These are phyloP conservation scores for Chloroclysta siterata DNA, from an alignment of 2,888 invertebrate species.

Conservation along the genomic window DNA sequence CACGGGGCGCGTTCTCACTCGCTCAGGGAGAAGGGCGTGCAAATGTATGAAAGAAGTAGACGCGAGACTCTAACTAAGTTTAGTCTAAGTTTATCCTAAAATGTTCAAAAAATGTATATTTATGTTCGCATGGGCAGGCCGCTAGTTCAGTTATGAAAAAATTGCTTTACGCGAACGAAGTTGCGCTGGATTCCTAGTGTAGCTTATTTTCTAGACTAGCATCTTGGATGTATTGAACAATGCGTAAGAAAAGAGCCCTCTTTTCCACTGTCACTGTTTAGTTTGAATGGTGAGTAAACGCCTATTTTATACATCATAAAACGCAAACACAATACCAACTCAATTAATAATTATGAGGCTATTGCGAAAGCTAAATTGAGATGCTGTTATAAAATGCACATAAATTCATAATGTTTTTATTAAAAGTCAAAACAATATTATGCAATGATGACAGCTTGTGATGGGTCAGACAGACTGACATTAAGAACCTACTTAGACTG, in stretches of 20 bases:
- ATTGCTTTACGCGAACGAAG: too few species aligned
- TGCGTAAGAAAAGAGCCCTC: background rate
- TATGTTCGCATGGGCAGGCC: too few species aligned
- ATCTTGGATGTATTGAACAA: too few species aligned
- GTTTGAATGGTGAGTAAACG: conserved; percentile 12
- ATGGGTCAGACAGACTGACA: conserved; percentile 14
- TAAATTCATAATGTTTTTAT: conserved; percentile 16
- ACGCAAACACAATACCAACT: conserved; percentile 16
- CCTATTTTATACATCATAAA: conserved; percentile 17
- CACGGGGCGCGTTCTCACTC: too few species aligned
- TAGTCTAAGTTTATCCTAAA: too few species aligned
- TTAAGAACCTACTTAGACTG: background rate
- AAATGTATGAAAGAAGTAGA: too few species aligned
- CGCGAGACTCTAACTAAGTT: too few species aligned
- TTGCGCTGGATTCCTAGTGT: too few species aligned
- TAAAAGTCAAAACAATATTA: conserved; percentile 17
- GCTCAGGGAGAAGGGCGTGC: too few species aligned
- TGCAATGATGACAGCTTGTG: conserved; percentile 10
- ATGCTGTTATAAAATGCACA: conserved; percentile 28
- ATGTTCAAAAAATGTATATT: too few species aligned
- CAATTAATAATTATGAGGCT: conserved; percentile 17
- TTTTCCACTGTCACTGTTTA: background rate
- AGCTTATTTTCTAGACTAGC: too few species aligned
- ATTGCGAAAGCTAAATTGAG: conserved; percentile 23
- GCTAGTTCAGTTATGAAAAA: too few species aligned